phyloP scores from a whole-genome alignment of 2,888 invertebrate species.

The Latrodectus hesperus region DNA sequence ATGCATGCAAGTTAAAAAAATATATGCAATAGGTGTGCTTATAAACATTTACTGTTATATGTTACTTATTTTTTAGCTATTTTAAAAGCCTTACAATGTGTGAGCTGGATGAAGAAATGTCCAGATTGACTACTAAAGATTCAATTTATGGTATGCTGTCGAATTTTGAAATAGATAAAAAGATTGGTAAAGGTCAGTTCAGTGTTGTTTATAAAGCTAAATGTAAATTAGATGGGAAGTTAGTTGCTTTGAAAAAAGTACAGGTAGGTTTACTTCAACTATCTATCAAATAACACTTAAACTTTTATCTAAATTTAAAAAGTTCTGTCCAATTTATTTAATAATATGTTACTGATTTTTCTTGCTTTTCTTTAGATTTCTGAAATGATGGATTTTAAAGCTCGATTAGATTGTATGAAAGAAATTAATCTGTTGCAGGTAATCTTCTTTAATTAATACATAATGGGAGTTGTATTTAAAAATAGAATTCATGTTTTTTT shows the following conservation, averaged over 20 bases:
- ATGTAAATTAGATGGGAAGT: slow-evolving; percentile 75
- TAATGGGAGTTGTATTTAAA: background rate
- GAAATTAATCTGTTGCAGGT: slow-evolving; percentile 81
- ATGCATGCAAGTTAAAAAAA: no score
- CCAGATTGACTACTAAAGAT: slow-evolving; percentile 66
- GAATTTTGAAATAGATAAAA: slow-evolving; percentile 78
- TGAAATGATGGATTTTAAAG: slow-evolving; percentile 81
- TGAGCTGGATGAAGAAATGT: slow-evolving; percentile 61
- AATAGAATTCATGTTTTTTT: background rate
- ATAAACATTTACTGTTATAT: no score
- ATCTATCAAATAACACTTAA: background rate
- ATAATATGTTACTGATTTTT: background rate
- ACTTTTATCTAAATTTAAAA: background rate
- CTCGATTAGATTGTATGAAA: slow-evolving; percentile 80
- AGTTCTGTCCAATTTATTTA: background rate
- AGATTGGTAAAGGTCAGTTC: slow-evolving; percentile 81
- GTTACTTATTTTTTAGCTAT: no score
- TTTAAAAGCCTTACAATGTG: slow-evolving; percentile 16
- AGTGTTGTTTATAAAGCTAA: slow-evolving; percentile 79
- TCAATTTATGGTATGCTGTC: slow-evolving; percentile 74
- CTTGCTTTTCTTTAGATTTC: slow-evolving; percentile 76
- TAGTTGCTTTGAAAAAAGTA: slow-evolving; percentile 80
- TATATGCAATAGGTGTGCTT: no score
- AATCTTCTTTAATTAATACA: slow-evolving; percentile 49
- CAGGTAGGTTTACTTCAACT: slow-evolving; percentile 74